These are phyloP conservation scores for Melanophora roralis DNA, from an alignment of 2,888 invertebrate species.

Conservation along the genomic window DNA sequence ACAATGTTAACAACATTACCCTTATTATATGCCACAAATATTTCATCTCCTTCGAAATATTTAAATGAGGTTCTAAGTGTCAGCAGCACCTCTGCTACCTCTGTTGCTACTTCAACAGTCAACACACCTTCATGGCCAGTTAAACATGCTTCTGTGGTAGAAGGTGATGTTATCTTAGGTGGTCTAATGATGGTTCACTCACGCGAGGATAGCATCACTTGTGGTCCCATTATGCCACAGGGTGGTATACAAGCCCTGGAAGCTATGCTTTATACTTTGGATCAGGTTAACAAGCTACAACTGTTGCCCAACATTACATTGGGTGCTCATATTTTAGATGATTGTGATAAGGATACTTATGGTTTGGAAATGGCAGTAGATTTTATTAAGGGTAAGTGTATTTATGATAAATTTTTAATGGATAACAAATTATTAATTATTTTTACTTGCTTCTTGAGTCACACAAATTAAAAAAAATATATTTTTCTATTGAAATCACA, in stretches of 20 bases:
- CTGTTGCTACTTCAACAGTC: constrained; percentile 50
- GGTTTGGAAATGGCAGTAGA: constrained; percentile 97
- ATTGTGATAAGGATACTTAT: constrained; percentile 97
- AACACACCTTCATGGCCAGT: constrained; percentile 83
- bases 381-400: constrained; percentile 96
- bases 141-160: constrained; percentile 90
- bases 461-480: too few relatives aligned
- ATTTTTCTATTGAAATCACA: too few relatives aligned
- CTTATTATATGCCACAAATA: background rate
- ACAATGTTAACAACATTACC: background rate
- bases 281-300: constrained; percentile 84
- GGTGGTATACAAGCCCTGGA: constrained; percentile 93
- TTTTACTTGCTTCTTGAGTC: constrained; percentile 10
- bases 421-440: too few relatives aligned
- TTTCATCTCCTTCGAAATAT: background rate
- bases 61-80: constrained; percentile 6
- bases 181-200: constrained; percentile 98
- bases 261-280: constrained; percentile 93
- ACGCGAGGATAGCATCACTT: constrained; percentile 89
- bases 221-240: constrained; percentile 96
- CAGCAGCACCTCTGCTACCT: constrained; percentile 17
- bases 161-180: constrained; percentile 92
- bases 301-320: constrained; percentile 87
- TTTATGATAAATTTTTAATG: too few relatives aligned
- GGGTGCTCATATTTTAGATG: constrained; percentile 93